These are phyloP conservation scores for Styela clava DNA, from an alignment of 23 tunicate species.

Conservation along the genomic window DNA sequence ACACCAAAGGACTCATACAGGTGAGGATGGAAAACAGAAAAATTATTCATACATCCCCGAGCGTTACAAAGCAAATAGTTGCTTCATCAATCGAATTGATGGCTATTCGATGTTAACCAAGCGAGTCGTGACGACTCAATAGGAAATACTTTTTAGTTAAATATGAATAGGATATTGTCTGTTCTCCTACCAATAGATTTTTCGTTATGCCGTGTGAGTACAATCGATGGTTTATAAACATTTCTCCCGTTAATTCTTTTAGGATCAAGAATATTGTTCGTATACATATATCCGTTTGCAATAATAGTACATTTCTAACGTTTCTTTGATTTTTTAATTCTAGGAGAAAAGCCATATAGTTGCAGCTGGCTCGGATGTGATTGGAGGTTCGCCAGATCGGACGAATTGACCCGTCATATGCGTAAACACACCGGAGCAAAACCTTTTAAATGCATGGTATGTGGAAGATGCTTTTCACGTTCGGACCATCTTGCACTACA, in stretches of 20 bases:
- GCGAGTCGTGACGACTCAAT: neutral
- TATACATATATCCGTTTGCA: too few species aligned
- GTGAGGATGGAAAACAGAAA: constrained; percentile 10
- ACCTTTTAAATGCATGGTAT: constrained; percentile 95
- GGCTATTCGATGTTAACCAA: constrained; percentile 7
- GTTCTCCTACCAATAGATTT: neutral
- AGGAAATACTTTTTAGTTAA: constrained; percentile 13
- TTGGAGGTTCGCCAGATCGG: constrained; percentile 95
- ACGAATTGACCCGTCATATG: constrained; percentile 96
- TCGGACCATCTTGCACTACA: constrained; percentile 95
- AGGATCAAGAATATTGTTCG: too few species aligned
- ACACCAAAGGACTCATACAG: constrained; percentile 97
- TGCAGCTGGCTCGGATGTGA: constrained; percentile 97
- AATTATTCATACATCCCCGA: neutral
- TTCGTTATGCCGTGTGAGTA: too few species aligned
- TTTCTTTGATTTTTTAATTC: too few species aligned
- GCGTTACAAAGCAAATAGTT: neutral
- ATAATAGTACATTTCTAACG: too few species aligned
- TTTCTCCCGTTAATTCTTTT: too few species aligned
- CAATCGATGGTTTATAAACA: too few species aligned
- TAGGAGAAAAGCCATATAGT: constrained; percentile 95
- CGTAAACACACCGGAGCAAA: constrained; percentile 99
- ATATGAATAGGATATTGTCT: neutral
- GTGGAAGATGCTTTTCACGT: constrained; percentile 91
- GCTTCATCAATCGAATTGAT: neutral